Percentiles rank a stretch among this genome's conserved stretches.
Conservation (phyloP, 2,113 vertebrate genomes). For the Callopanchax toddi region DNA sequence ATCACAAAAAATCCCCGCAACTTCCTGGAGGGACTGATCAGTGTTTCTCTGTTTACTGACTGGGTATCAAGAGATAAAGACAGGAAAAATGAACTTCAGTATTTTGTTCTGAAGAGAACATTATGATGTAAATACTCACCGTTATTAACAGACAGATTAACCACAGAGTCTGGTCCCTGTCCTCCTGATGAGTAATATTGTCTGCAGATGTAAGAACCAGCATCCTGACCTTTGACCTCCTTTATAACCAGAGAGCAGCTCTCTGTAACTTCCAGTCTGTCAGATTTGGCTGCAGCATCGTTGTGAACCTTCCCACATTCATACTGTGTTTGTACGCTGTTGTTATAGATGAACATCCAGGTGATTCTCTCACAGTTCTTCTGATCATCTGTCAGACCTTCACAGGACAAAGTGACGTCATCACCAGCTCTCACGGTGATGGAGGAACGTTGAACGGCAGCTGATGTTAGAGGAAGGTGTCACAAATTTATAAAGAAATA, state of each 20-base stretch:
- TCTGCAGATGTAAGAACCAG: not conserved
- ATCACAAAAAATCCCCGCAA: too few relatives aligned
- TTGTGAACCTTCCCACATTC: not conserved
- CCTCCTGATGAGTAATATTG: not conserved
- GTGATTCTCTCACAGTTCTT: not conserved
- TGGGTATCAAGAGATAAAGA: too few relatives aligned
- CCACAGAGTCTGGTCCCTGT: fast-evolving
- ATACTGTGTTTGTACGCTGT: not conserved
- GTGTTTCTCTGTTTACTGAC: too few relatives aligned
- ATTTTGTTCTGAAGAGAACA: not conserved
- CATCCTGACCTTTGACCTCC: slow-evolving; percentile 5
- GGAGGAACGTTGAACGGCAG: not conserved
- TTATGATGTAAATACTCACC: slow-evolving; percentile 11
- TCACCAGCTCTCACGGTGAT: not conserved
- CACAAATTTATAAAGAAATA: too few relatives aligned
- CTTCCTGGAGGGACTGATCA: too few relatives aligned
- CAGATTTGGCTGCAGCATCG: fast-evolving
- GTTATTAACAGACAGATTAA: not conserved
- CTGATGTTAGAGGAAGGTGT: not conserved
- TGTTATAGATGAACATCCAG: not conserved
- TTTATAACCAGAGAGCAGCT: slow-evolving; percentile 35
- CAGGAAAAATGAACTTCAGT: too few relatives aligned
- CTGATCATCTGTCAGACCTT: not conserved
- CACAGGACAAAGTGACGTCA: not conserved
- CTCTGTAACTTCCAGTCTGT: not conserved